Evolutionary conservation across 2,888 invertebrate species (phyloP).

Genomic region (Brachyptera risi): DNA sequence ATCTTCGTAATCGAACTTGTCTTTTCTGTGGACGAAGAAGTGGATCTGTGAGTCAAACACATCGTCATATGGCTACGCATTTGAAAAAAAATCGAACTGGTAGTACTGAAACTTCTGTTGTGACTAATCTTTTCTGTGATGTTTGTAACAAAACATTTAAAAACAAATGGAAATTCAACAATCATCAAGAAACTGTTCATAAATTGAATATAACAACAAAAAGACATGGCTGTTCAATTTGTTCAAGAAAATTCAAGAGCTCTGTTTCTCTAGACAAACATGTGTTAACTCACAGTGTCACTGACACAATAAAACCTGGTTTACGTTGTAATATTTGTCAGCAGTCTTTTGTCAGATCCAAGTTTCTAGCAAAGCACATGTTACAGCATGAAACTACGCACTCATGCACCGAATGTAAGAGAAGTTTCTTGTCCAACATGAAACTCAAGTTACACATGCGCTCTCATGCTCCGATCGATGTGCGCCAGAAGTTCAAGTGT

Average conservation of each 20-base stretch:
- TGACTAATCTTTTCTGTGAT: slow-evolving; percentile 16
- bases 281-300: slow-evolving; percentile 22
- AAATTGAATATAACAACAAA: not conserved
- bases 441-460: slow-evolving; percentile 23
- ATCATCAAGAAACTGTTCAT: slow-evolving; percentile 17
- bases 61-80: slow-evolving; percentile 28
- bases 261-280: slow-evolving; percentile 20
- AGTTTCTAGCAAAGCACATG: slow-evolving; percentile 26
- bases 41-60: slow-evolving; percentile 27
- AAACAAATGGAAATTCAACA: slow-evolving; percentile 25
- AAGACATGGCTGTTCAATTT: not conserved
- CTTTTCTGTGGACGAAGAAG: slow-evolving; percentile 29
- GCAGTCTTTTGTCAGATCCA: slow-evolving; percentile 25
- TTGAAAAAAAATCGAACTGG: not conserved
- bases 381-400: slow-evolving; percentile 14
- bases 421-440: slow-evolving; percentile 7
- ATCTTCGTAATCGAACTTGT: slow-evolving; percentile 30
- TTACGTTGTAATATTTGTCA: slow-evolving; percentile 25
- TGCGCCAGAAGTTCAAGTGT: slow-evolving; percentile 26
- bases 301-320: not conserved
- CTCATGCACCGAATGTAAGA: slow-evolving; percentile 17
- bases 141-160: slow-evolving; percentile 26
- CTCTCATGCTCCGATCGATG: slow-evolving; percentile 11
- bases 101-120: not conserved
- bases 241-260: not conserved